These are phyloP conservation scores for Gallinago jamesoni DNA, from an alignment of 2,113 vertebrate species.

Conservation along the genomic window DNA sequence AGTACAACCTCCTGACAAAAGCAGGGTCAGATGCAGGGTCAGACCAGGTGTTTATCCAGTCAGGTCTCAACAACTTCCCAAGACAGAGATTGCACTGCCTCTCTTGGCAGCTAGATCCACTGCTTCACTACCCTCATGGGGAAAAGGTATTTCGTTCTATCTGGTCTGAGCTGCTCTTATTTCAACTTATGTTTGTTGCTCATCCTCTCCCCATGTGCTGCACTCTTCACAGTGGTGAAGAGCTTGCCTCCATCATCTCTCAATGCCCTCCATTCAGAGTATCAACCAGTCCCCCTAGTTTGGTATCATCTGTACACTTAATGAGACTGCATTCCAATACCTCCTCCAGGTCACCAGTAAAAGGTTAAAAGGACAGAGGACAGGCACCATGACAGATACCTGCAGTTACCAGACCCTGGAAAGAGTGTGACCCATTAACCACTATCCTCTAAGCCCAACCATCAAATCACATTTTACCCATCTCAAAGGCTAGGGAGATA, in stretches of 20 bases:
- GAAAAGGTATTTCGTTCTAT: not conserved
- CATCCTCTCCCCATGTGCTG: not conserved
- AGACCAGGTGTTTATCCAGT: not conserved
- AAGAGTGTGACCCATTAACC: not conserved
- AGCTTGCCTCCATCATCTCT: not conserved
- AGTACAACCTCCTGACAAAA: not conserved
- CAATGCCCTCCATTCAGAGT: accelerated
- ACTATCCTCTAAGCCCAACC: not conserved
- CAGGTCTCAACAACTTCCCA: not conserved
- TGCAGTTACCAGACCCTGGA: not conserved
- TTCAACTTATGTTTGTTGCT: not conserved
- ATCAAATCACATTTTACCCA: not conserved
- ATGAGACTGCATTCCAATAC: not conserved
- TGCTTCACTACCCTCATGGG: not conserved
- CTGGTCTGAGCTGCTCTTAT: not conserved
- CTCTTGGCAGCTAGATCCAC: not conserved
- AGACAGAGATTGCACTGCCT: not conserved
- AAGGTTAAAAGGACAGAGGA: not conserved
- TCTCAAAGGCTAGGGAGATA: not conserved
- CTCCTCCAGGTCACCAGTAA: not conserved
- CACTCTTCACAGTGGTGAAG: not conserved
- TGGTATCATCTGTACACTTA: not conserved
- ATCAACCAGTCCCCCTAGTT: not conserved
- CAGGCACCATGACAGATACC: not conserved
- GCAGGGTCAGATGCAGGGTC: not conserved